Evolutionary conservation across 2,888 invertebrate genomes (phyloP), one percentile per base, ranked within the genome.

Genomic region (Norana najaformis): DNA sequence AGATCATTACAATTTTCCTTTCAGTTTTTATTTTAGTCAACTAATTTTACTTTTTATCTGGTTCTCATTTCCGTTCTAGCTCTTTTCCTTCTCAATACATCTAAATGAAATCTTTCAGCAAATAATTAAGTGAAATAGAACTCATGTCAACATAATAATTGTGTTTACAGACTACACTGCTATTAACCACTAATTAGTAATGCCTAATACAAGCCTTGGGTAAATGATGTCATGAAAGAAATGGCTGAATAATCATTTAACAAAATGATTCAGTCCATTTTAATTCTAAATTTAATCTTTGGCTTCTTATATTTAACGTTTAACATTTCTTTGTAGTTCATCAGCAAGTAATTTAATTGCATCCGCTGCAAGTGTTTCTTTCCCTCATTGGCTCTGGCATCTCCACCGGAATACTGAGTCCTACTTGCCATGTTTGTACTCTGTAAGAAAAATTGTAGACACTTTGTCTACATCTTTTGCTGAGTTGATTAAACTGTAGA

Each of bases 31-130:
- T n/a, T 69, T 69, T 5, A 69, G 69, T 69, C 69, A 69, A 69
- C 69, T 8, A 69, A 69, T 6, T 4, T 0, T 69, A 69, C 8
- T 47, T 47, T 47, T 69, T 69, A 69, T 69, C 69, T 69, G 69
- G 30, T 8, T 69, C 13, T 69, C 69, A 69, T 69, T 69, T 69
- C 69, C 69, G 69, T n/a, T 69, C 69, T 30, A 69, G 69, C n/a
- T 69, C n/a, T n/a, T n/a, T 69, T 69, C 69, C 69, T n/a, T 69
- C 69, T 69, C 53, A 69, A n/a, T 69, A n/a, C 69, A 69, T n/a
- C 69, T 8, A 69, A n/a, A n/a, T n/a, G n/a, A 69, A 69, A n/a
- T 8, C 69, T 16, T 69, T n/a, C 69, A 47, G 47, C 47, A 47
- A 47, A 47, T 23, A 47, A 2, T 23, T 47, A 5, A 47, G n/a